These are phyloP conservation scores for Tapera naevia DNA, from an alignment of 2,797 vertebrate genomes.

Conservation along the genomic window DNA sequence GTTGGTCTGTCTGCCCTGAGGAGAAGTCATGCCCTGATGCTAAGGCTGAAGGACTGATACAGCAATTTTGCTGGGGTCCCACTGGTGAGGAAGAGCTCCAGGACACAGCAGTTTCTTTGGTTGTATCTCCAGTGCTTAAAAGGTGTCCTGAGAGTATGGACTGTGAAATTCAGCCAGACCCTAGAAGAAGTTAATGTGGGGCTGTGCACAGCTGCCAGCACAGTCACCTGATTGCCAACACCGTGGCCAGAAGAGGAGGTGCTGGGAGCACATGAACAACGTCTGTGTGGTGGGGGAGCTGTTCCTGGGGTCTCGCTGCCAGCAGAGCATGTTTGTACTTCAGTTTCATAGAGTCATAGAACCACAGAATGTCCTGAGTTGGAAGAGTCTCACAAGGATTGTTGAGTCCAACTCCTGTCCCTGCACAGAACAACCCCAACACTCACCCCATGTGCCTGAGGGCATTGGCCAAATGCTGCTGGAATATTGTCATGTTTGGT, in stretches of 20 bases:
- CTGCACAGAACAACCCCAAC: too few species aligned
- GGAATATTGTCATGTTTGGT: too few species aligned
- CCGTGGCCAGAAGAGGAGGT: neutral
- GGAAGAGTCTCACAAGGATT: too few species aligned
- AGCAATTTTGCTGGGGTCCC: neutral
- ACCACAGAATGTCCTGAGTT: too few species aligned
- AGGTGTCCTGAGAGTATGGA: neutral
- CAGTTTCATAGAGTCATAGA: too few species aligned
- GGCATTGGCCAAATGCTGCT: too few species aligned
- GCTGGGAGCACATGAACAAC: neutral
- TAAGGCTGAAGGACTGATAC: neutral
- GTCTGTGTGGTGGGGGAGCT: neutral
- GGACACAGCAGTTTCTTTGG: neutral
- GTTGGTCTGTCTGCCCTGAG: neutral
- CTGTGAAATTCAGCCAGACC: too few species aligned
- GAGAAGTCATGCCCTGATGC: neutral
- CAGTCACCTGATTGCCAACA: too few species aligned
- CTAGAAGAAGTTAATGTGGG: accelerated
- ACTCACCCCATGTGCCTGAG: too few species aligned
- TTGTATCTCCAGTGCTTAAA: neutral
- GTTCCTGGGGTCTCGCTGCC: neutral
- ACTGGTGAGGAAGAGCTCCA: neutral
- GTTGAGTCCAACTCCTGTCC: too few species aligned
- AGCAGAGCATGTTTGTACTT: neutral
- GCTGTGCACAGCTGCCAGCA: neutral